Percentiles rank a stretch among this genome's conserved stretches.
Evolutionary conservation across 2,888 invertebrate genomes (phyloP).

Genomic region (Neelides folsomi): DNA sequence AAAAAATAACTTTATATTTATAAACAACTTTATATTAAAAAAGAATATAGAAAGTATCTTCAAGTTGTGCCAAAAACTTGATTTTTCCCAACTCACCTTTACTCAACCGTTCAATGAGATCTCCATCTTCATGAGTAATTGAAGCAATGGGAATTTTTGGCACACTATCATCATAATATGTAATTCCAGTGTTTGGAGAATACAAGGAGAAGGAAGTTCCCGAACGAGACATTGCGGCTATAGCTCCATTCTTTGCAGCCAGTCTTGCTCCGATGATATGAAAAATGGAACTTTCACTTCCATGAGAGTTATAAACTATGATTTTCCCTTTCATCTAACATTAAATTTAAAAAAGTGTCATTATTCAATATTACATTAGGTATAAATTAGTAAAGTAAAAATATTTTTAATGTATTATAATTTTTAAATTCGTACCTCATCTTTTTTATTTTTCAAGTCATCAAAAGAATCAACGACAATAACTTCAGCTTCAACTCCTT

Average conservation of each 20-base stretch:
- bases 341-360: too few species aligned
- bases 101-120: conserved; percentile 37
- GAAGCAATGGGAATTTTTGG: conserved; percentile 34
- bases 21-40: too few species aligned
- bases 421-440: conserved; percentile 6
- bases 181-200: conserved; percentile 39
- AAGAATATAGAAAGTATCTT: too few species aligned
- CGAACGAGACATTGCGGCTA: conserved; percentile 38
- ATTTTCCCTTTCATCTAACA: conserved; percentile 38
- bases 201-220: conserved; percentile 38
- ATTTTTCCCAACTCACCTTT: conserved; percentile 32
- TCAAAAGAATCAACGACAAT: conserved; percentile 37
- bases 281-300: conserved; percentile 34
- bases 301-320: conserved; percentile 38
- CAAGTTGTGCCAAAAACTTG: too few species aligned
- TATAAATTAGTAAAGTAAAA: too few species aligned
- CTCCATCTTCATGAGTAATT: conserved; percentile 40
- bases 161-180: conserved; percentile 31
- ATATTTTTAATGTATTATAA: too few species aligned
- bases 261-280: conserved; percentile 34
- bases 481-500: conserved; percentile 37
- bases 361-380: too few species aligned
- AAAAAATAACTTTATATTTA: too few species aligned
- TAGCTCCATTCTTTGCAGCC: conserved; percentile 38
- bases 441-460: conserved; percentile 35